These are phyloP conservation scores for Cryptocephalus primarius DNA, from an alignment of 2,888 invertebrate genomes.

Conservation along the genomic window DNA sequence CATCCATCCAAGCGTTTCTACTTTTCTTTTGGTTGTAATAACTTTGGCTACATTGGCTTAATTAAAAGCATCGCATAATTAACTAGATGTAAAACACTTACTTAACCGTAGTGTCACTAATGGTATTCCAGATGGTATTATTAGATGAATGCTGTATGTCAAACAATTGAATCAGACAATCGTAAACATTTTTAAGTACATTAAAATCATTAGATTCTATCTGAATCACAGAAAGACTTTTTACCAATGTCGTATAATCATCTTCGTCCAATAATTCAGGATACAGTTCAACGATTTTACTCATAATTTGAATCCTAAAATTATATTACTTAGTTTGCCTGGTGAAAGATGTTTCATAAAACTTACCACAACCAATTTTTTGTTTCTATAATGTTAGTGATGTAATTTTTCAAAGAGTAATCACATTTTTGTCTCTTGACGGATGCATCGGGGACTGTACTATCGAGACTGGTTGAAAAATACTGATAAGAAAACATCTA, in stretches of 20 bases:
- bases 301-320: conserved; percentile 33
- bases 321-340: no score
- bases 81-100: no score
- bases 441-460: conserved; percentile 6
- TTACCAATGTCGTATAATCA: conserved; percentile 33
- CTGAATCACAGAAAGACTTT: conserved; percentile 29
- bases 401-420: conserved; percentile 21
- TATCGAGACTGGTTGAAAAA: conserved; percentile 6
- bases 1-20: no score
- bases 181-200: conserved; percentile 14
- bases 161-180: conserved; percentile 13
- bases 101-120: no score
- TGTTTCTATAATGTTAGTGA: conserved; percentile 26
- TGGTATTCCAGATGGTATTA: no score
- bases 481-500: conserved; percentile 12
- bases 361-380: conserved; percentile 34
- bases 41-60: no score
- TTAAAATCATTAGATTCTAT: conserved; percentile 14
- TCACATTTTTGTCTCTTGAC: conserved; percentile 16
- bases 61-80: no score
- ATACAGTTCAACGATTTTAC: conserved; percentile 32
- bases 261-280: conserved; percentile 31
- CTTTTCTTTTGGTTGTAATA: no score
- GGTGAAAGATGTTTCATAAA: not conserved
- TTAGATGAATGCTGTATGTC: conserved; percentile 4